Base-by-base conservation (phyloP, 2,113 vertebrate species). In the Procavia capensis region DNA sequence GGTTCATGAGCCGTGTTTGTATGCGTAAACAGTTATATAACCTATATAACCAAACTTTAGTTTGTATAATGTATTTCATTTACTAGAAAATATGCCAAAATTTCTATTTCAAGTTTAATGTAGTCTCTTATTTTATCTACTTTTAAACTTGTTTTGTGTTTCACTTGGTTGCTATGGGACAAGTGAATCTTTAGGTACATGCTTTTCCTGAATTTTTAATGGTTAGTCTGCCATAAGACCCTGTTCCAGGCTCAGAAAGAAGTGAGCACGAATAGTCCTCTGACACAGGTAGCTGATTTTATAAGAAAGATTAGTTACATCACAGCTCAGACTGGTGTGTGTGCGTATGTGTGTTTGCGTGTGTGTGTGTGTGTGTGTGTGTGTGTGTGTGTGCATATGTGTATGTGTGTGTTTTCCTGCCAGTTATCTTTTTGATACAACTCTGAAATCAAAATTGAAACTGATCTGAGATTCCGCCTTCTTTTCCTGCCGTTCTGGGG, bases 231-330 rank as follows among this genome's bases (percentile, higher is more conserved):
- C 11, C 24, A 31, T 61, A 25, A 90, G 50, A 43, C 57, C 14
- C 9, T 78, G 11, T 92, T 96, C 39, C 82, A 72, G 76, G 61
- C 85, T 36, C 83, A 36, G 90, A 88, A 86, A 95, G 68, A 72
- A 96, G 43, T 76, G 72, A 92, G 11, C 25, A 41, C 78, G 31
- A 61, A 95, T 96, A 57, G 88, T 7, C 41, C 76, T 43, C n/a
- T 95, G 82, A 20, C 80, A 16, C 63, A 59, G 25, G 57, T 87
- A 50, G 7, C 87, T 31, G 90, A 54, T 45, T 93, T 50, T 64
- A 10, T 34, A n/a, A 57, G 81, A 57, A 93, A 90, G 86, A 43
- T 85, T 76, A 22, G 80, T 68, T 59, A 16, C 36, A 1, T 87
- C 54, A 27, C 43, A 29, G 66, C 96, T 97, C n/a, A 91, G 1